phyloP scores from a whole-genome alignment of 2,113 vertebrate species.

The Ceyx cyanopectus region DNA sequence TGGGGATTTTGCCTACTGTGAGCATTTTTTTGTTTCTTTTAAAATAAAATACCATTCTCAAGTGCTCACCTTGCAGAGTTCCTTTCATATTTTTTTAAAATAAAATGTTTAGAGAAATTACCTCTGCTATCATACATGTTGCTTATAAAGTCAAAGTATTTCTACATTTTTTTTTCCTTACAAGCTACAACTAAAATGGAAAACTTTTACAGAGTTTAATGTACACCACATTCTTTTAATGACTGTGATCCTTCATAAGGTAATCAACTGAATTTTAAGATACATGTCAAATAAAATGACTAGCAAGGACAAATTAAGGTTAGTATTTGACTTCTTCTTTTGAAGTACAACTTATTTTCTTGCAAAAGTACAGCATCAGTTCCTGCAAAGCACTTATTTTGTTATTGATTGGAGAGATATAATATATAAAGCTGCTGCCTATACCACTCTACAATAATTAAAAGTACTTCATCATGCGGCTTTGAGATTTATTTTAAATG shows the following conservation, averaged over 20 bases:
- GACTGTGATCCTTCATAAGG: not conserved
- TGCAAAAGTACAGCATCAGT: slow-evolving; percentile 48
- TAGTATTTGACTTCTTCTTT: not conserved
- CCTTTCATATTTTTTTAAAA: slow-evolving; percentile 26
- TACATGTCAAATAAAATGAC: not conserved
- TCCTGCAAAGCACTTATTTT: slow-evolving; percentile 56
- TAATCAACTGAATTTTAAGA: slow-evolving; percentile 26
- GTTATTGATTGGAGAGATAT: slow-evolving; percentile 67
- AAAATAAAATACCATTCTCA: slow-evolving; percentile 36
- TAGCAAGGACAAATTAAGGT: slow-evolving; percentile 45
- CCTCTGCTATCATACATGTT: not conserved
- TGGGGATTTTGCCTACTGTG: slow-evolving; percentile 67
- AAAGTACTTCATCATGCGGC: slow-evolving; percentile 72
- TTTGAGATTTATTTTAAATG: slow-evolving; percentile 69
- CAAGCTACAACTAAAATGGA: not conserved
- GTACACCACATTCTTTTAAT: not conserved
- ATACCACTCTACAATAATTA: slow-evolving; percentile 70
- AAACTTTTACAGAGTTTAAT: not conserved
- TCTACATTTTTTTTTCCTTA: not conserved
- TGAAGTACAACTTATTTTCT: slow-evolving; percentile 47
- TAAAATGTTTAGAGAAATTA: slow-evolving; percentile 35
- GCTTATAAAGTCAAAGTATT: not conserved
- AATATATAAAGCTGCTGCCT: slow-evolving; percentile 71
- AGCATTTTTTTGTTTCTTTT: slow-evolving; percentile 50
- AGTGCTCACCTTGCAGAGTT: not conserved